Base-by-base conservation (phyloP, 1,140 invertebrate genomes). In the Whitmania pigra region DNA sequence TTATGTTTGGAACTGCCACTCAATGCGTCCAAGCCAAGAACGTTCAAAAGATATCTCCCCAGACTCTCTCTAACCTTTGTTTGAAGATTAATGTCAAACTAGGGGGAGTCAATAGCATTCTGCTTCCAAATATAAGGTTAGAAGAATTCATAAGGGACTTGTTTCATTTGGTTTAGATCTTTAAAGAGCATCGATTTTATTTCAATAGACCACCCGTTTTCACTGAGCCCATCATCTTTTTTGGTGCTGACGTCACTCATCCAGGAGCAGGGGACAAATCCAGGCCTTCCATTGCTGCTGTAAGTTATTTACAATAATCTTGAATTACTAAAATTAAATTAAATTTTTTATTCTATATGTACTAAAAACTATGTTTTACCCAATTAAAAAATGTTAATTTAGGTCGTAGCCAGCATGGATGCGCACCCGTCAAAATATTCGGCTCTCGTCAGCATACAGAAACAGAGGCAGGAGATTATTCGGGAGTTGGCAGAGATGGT, bases 11-110 rank as follows among this genome's bases (percentile, higher is more conserved):
- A 69, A 94, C 99, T 89, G 97, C 97, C 63, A 99, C 97, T 53
- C 97, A 99, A 83, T 99, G 97, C 85, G 97, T 99, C 73, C 97
- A 99, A 84, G 93, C 94, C 7, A 99, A 99, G 84, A 99, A 99
- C 84, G 97, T 99, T 4, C 99, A 98, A 84, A 99, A 98, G 83
- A 99, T 96, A 0, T 97, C 95, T 0, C 96, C 97, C 18, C 97
- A 99, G 84, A 99, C 97, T 0, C 86, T 99, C 36, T 98, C 94
- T 73, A 99, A 99, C 85, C 86, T 99, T 22, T 99, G 97, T 83
- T 86, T 99, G 66, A 99, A 99, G 84, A 99, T 99, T 77, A 99
- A 99, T 82, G 97, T 99, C 5, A 99, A 99, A 84, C 85, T 99
- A 53, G 97, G 97, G 74, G 97, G 97, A 71, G 97, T 99, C 78